Evolutionary conservation across 2,797 vertebrate genomes (phyloP), one percentile per base, ranked within the genome.

Genomic region (Gallirallus australis): DNA sequence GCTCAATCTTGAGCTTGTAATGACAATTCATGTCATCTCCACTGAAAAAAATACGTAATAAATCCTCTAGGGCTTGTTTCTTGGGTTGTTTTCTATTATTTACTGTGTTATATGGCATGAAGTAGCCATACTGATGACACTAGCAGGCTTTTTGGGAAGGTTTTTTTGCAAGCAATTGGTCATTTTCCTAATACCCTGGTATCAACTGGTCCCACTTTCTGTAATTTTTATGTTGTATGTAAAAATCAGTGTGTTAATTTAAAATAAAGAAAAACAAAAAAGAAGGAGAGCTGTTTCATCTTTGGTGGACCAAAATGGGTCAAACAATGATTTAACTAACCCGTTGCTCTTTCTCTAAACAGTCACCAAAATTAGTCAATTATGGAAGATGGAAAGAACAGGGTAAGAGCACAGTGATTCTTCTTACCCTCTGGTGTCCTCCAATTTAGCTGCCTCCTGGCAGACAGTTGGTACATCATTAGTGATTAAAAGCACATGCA

Each of bases 381-480:
- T 77, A 23, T 3, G 6, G 12, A 57, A 78, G 30, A n/a, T 2
- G 1, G 0, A 18, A n/a, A 64, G 23, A 84, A 61, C 1, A 7
- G 30, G 7, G 5, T 28, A 59, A 68, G 35, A 33, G 60, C 13
- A 72, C 4, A 0, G 1, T 7, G 5, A 12, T 19, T 35, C 54
- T 35, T 73, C 21, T 47, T 77, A 4, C 39, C 25, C 45, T 33
- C 69, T 53, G 35, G 21, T n/a, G 33, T 75, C 2, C 13, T 24
- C 11, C 15, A 64, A 15, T 37, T 23, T 25, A 78, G 30, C 31
- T 39, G 48, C 21, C 35, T 45, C 45, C 53, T 35, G 59, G 33
- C 25, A 77, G 4, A 15, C 1, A 16, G 15, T 16, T 45, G 27
- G 2, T 20, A 20, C 0, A 11, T 7, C 28, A 33, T 14, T 82